Conservation (phyloP, 1,140 invertebrate species). For the Drosophila bocqueti region DNA sequence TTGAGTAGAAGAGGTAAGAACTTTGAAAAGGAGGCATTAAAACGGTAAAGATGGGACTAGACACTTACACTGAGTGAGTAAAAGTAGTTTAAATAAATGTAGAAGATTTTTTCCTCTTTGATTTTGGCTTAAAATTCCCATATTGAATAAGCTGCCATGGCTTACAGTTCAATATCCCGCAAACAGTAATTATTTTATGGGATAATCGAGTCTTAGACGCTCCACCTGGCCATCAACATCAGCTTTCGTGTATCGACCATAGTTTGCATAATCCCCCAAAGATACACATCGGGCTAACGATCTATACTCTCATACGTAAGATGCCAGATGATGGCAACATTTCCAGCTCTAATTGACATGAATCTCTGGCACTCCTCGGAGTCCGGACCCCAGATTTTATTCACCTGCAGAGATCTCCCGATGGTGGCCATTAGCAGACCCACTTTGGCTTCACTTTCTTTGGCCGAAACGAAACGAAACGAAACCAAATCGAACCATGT, state of each 20-base stretch:
- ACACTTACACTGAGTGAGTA: not conserved
- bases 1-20: conserved; percentile 3
- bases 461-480: conserved; percentile 47
- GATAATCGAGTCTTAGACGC: conserved; percentile 27
- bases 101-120: not conserved
- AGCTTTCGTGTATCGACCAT: conserved; percentile 27
- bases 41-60: not conserved
- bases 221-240: conserved; percentile 7
- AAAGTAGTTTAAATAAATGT: too few species aligned
- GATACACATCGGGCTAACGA: conserved; percentile 36
- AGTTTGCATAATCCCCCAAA: conserved; percentile 45
- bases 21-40: not conserved
- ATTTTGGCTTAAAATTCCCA: not conserved
- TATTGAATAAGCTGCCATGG: not conserved
- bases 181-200: conserved; percentile 35
- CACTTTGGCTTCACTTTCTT: conserved; percentile 67
- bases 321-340: conserved; percentile 39
- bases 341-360: conserved; percentile 53
- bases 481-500: conserved; percentile 64
- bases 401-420: conserved; percentile 13
- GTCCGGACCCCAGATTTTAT: conserved; percentile 16
- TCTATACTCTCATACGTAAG: conserved; percentile 49
- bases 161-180: conserved; percentile 21
- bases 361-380: conserved; percentile 23
- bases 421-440: conserved; percentile 47